A percentile compares a stretch with the other conserved stretches of the same genome.
phyloP scores from a whole-genome alignment of 2,888 invertebrate genomes.

The Tenthredo livida region DNA sequence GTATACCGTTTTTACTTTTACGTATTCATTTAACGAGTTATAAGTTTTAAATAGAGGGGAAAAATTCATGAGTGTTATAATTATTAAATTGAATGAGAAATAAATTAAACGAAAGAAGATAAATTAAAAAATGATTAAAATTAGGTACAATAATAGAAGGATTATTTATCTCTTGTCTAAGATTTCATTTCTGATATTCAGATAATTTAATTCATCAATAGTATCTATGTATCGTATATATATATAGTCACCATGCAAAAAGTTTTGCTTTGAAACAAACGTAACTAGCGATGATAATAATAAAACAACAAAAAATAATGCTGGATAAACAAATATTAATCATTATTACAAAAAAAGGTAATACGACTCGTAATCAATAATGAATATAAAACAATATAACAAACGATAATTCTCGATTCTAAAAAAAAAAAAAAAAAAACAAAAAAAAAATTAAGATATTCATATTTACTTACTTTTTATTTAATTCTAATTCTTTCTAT shows the following conservation, averaged over 20 bases:
- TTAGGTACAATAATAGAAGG: neutral
- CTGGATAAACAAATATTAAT: neutral
- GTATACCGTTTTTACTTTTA: neutral
- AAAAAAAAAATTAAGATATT: neutral
- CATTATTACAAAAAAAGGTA: constrained; percentile 16
- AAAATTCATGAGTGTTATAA: neutral
- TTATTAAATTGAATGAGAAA: neutral
- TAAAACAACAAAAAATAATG: constrained; percentile 6
- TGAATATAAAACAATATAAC: constrained; percentile 29
- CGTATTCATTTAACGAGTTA: constrained; percentile 15
- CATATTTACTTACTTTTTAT: neutral
- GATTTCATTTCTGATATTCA: neutral
- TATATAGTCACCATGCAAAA: neutral
- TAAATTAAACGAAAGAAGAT: constrained; percentile 5
- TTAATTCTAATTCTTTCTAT: neutral
- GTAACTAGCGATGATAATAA: neutral
- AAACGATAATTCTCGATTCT: constrained; percentile 30
- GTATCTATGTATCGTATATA: neutral
- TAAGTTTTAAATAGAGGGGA: neutral
- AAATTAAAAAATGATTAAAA: constrained; percentile 16
- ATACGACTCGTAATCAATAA: constrained; percentile 36
- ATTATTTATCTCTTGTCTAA: neutral
- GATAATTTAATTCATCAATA: neutral
- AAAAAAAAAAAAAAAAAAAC: neutral
- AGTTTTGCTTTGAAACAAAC: neutral